These are phyloP conservation scores for Cyrtorhinus lividipennis DNA, from an alignment of 1,140 invertebrate genomes.

Conservation along the genomic window DNA sequence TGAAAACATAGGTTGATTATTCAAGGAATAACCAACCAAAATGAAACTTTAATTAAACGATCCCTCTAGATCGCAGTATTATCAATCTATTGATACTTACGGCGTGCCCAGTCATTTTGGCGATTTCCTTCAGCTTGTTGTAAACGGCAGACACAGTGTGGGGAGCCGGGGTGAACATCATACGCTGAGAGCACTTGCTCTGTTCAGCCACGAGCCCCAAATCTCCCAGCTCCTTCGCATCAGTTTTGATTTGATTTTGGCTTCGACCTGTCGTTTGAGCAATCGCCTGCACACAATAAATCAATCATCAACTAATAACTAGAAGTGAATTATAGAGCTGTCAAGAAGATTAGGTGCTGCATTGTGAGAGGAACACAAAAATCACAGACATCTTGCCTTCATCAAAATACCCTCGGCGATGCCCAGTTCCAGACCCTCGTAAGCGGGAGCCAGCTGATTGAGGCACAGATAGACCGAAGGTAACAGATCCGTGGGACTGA, in stretches of 20 bases:
- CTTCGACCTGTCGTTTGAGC: conserved; percentile 81
- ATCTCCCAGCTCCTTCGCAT: conserved; percentile 69
- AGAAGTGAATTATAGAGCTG: too few species aligned
- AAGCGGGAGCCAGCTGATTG: conserved; percentile 88
- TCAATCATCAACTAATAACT: too few species aligned
- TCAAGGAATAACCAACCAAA: too few species aligned
- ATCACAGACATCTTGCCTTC: conserved; percentile 38
- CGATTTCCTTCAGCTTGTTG: conserved; percentile 76
- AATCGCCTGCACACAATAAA: conserved; percentile 59
- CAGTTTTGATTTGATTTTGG: conserved; percentile 69
- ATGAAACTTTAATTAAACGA: too few species aligned
- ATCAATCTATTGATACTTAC: too few species aligned
- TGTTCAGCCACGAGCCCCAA: conserved; percentile 85
- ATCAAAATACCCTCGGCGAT: conserved; percentile 87
- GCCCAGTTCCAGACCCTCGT: conserved; percentile 77
- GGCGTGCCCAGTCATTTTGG: conserved; percentile 64
- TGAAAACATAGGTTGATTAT: too few species aligned
- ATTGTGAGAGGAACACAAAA: too few species aligned
- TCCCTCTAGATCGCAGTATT: too few species aligned
- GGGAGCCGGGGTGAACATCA: conserved; percentile 63
- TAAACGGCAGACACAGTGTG: conserved; percentile 61
- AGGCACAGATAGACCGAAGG: conserved; percentile 87
- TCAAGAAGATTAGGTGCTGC: too few species aligned
- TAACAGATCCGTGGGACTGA: conserved; percentile 77
- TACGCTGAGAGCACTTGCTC: conserved; percentile 74